phyloP scores from a whole-genome alignment of 2,113 vertebrate genomes.

The Hypocryptadius cinnamomeus region DNA sequence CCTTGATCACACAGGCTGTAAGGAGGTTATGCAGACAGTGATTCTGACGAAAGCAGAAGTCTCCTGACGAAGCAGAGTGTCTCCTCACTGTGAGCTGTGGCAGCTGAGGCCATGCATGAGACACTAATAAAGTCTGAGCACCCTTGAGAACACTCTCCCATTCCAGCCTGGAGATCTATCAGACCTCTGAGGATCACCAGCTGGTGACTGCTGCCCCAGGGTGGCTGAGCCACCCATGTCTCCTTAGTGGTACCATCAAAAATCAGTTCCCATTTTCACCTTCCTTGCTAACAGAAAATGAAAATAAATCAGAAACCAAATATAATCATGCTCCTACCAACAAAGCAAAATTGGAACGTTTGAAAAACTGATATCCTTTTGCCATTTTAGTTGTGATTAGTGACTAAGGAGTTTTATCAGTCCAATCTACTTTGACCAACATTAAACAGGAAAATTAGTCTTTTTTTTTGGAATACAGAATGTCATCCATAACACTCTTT shows the following conservation, averaged over 20 bases:
- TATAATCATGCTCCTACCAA: background rate
- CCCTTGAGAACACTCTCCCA: background rate
- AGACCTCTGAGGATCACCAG: background rate
- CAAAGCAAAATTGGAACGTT: background rate
- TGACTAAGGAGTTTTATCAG: background rate
- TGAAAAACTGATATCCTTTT: background rate
- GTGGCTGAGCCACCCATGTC: background rate
- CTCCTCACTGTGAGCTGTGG: background rate
- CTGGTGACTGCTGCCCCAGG: background rate
- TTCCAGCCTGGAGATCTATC: background rate
- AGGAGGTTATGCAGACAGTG: background rate
- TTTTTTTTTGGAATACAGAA: background rate
- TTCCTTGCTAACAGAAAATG: rapidly evolving
- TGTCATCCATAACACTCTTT: background rate
- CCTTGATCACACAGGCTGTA: background rate
- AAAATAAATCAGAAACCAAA: background rate
- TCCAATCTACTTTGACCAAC: background rate
- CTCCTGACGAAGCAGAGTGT: too few species aligned
- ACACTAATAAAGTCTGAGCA: background rate
- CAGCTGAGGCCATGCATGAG: background rate
- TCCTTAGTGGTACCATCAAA: background rate
- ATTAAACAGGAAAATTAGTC: background rate
- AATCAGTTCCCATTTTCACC: background rate
- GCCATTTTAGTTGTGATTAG: background rate
- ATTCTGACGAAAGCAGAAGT: background rate